These are phyloP conservation scores for Calameuta pallipes DNA, from an alignment of 2,888 invertebrate species.

Conservation along the genomic window DNA sequence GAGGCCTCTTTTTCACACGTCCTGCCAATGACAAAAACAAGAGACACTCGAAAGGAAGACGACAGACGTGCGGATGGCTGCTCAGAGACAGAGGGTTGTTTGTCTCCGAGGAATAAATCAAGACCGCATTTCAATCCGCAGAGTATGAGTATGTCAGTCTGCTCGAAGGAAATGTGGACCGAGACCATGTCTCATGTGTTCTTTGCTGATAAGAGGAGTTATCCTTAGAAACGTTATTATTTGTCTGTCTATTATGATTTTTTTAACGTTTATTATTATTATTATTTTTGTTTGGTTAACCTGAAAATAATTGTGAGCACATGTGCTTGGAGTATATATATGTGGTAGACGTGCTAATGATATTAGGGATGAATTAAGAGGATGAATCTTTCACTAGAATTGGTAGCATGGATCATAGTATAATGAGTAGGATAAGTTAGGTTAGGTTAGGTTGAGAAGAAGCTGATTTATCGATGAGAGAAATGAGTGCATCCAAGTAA, in stretches of 20 bases:
- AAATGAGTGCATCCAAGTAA: not conserved
- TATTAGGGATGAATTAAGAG: too few species aligned
- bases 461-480: not conserved
- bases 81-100: slow-evolving; percentile 25
- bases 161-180: not conserved
- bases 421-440: not conserved
- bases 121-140: not conserved
- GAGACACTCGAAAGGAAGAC: slow-evolving; percentile 26
- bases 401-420: too few species aligned
- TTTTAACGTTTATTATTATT: not conserved
- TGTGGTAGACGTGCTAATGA: too few species aligned
- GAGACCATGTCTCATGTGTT: slow-evolving; percentile 48
- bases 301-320: slow-evolving; percentile 1
- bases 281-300: slow-evolving; percentile 3
- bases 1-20: slow-evolving; percentile 19
- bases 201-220: slow-evolving; percentile 57
- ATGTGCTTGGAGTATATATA: too few species aligned
- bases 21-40: slow-evolving; percentile 47
- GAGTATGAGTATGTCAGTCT: not conserved
- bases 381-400: too few species aligned
- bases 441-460: not conserved
- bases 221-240: slow-evolving; percentile 47
- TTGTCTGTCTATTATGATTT: slow-evolving; percentile 21
- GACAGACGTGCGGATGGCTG: slow-evolving; percentile 31
- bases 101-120: slow-evolving; percentile 17